Percentiles rank a stretch among this genome's conserved stretches.
Evolutionary conservation across 1,140 invertebrate genomes (phyloP).

Genomic region (Drosophila obscura): DNA sequence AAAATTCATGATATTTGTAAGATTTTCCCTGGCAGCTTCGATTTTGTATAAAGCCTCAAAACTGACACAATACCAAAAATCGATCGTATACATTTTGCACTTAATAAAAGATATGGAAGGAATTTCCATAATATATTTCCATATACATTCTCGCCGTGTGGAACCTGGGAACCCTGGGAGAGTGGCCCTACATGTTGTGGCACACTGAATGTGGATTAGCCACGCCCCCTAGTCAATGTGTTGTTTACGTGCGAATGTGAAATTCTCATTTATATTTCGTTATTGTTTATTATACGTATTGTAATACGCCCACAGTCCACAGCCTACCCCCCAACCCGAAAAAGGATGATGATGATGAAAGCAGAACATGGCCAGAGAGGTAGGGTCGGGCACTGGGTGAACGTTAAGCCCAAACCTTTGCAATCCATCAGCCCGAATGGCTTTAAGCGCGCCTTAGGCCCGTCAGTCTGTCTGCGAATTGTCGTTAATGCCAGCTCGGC

Average conservation of each 20-base stretch:
- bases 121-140: no score
- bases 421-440: conserved; percentile 54
- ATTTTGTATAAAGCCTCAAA: background rate
- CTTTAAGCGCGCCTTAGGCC: conserved; percentile 36
- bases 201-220: conserved; percentile 67
- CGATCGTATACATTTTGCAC: no score
- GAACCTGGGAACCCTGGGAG: no score
- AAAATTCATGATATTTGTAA: background rate
- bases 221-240: conserved; percentile 55
- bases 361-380: conserved; percentile 11
- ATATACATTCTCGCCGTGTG: no score
- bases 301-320: conserved; percentile 7
- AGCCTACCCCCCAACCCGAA: background rate
- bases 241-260: conserved; percentile 73
- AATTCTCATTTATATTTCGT: conserved; percentile 66
- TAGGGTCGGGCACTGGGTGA: no score
- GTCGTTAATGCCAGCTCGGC: conserved; percentile 30
- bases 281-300: conserved; percentile 35
- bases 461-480: conserved; percentile 10
- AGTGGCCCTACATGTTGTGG: conserved; percentile 40
- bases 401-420: conserved; percentile 6
- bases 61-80: no score
- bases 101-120: no score
- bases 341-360: conserved; percentile 58
- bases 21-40: conserved; percentile 6